Base-by-base conservation (phyloP, 2,797 vertebrate species). In the Anableps anableps region DNA sequence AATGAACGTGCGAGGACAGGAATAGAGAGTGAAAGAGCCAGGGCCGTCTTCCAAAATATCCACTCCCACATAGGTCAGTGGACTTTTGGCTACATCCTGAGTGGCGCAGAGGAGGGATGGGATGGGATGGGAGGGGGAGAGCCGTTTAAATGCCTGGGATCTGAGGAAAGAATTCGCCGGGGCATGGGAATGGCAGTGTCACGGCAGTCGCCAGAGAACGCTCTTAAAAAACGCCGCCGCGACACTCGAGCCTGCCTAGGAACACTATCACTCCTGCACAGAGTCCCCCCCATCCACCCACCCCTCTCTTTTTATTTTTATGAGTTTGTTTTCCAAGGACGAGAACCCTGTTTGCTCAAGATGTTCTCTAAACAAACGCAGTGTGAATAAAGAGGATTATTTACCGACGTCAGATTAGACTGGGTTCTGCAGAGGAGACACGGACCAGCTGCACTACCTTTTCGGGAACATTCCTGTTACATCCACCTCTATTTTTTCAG, bases 171-270 rank as follows among this genome's bases (percentile, higher is more conserved):
- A 98, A 98, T 99, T 97, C 85, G 88, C 92, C 91, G 95, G 97
- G 97, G 97, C 98, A 98, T 99, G 97, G 97, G 98, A 99, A 99
- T 96, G 95, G 86, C 93, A 93, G 94, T 96, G 96, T 97, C 96
- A 95, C 94, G 92, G 96, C 96, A 95, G 96, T 96, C 96, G 96
- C 96, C 96, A 97, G 96, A 97, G 95, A 96, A 95, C 94, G 96
- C 94, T 96, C 96, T 97, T 97, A 95, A 97, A 70, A 97, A 97
- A 97, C 96, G 96, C 96, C 95, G 93, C 93, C 95, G 80, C 82
- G 79, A 83, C 91, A 78, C 89, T 85, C 85, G 17, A 79, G 83
- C 89, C 90, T 81, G 84, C 87, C 84, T 87, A 84, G 80, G 88
- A 86, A 88, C 85, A 84, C 88, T 76, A 81, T 88, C 91, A 83